phyloP scores from a whole-genome alignment of 2,888 invertebrate species.

The Acanthopleura granulata region DNA sequence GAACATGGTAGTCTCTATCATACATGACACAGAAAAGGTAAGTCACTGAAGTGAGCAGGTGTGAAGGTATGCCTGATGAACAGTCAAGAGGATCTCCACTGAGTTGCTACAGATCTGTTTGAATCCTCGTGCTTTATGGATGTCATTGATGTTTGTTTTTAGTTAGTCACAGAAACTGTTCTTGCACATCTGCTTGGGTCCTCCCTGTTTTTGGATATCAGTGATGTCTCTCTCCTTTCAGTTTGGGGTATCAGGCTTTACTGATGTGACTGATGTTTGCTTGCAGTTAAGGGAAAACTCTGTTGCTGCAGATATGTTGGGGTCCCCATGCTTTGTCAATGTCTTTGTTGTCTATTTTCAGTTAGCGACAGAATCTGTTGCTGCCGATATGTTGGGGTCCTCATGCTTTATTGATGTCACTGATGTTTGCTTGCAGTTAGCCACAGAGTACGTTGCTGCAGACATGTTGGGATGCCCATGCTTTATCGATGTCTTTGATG shows the following conservation, averaged over 20 bases:
- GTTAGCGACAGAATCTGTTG: conserved; percentile 70
- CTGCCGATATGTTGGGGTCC: conserved; percentile 79
- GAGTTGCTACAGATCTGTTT: not conserved
- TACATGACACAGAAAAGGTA: conserved; percentile 55
- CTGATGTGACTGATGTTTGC: not conserved
- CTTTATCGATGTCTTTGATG: conserved; percentile 74
- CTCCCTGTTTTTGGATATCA: not conserved
- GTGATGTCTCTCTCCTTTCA: not conserved
- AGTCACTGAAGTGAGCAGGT: not conserved
- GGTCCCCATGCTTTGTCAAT: conserved; percentile 81
- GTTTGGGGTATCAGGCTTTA: not conserved
- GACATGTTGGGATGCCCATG: conserved; percentile 81
- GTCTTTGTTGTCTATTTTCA: not conserved
- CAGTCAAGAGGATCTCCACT: not conserved
- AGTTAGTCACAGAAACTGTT: not conserved
- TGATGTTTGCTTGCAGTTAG: not conserved
- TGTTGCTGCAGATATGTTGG: conserved; percentile 78
- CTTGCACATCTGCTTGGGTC: not conserved
- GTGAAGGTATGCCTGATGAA: too few species aligned
- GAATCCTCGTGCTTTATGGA: not conserved
- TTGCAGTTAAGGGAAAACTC: conserved; percentile 51
- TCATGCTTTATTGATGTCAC: conserved; percentile 78
- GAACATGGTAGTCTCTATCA: conserved; percentile 80
- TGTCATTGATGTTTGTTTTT: too few species aligned
- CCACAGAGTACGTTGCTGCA: conserved; percentile 73